Conservation (phyloP, 2,888 invertebrate genomes). For the Phortica magna region DNA sequence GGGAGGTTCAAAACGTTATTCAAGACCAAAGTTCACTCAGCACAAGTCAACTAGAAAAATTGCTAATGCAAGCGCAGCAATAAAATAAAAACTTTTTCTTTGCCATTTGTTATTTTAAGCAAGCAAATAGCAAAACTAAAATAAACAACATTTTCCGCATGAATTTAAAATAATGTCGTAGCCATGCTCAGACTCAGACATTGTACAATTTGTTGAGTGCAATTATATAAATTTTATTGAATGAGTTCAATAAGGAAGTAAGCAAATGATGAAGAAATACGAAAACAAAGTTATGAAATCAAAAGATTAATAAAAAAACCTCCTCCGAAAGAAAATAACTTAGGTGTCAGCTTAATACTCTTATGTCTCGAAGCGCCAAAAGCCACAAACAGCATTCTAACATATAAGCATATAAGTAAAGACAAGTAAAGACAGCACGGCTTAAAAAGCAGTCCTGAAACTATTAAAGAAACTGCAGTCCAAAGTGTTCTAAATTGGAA, state of each 20-base stretch:
- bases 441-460: too few relatives aligned
- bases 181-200: not conserved
- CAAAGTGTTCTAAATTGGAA: too few relatives aligned
- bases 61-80: not conserved
- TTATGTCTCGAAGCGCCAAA: too few relatives aligned
- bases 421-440: too few relatives aligned
- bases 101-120: not conserved
- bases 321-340: too few relatives aligned
- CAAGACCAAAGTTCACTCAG: not conserved
- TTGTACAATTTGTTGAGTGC: not conserved
- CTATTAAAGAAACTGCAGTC: too few relatives aligned
- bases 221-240: not conserved
- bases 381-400: too few relatives aligned
- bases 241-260: not conserved
- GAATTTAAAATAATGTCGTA: not conserved
- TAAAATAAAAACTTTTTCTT: conserved; percentile 6
- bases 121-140: not conserved
- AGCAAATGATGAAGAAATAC: too few relatives aligned
- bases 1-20: conserved; percentile 39
- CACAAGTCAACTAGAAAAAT: conserved; percentile 24
- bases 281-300: too few relatives aligned
- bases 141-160: not conserved
- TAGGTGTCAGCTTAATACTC: too few relatives aligned
- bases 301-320: too few relatives aligned
- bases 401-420: too few relatives aligned